Evolutionary conservation across 2,113 vertebrate genomes (phyloP), one percentile per base, ranked within the genome.

Genomic region (Addax nasomaculatus): DNA sequence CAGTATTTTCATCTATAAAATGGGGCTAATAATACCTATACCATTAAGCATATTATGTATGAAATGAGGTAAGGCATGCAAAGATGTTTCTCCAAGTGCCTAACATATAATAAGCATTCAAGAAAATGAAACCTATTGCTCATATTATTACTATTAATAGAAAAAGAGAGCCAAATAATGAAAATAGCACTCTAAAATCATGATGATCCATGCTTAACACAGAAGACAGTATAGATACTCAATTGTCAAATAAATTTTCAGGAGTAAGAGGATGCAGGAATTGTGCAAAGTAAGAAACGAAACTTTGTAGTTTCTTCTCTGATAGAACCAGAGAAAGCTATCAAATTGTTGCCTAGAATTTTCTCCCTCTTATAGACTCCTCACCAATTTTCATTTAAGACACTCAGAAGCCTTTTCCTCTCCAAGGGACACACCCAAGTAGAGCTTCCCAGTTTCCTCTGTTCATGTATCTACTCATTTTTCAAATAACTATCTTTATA

Each of bases 1-100:
- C 85, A 78, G 29, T 70, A 85, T 96, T n/a, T n/a, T 93, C 36
- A 60, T 83, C 49, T 89, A 89, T 60, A 81, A 90, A 90, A 84
- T 19, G 14, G 8, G 76, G 14, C 39, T 76, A 76, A 76, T 76
- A 76, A 91, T n/a, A 95, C 36, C 67, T 85, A 57, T 11, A 88
- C 7, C 8, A 91, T 89, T 67, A 78, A 92, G 13, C 0, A 7
- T 91, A 93, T 39, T 43, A 86, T 57, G 27, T 79, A 47, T 86
- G 93, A n/a, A 95, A 87, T 84, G 29, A 95, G 21, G 10, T 86
- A 94, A 95, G 30, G 5, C 70, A 96, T 73, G 2, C 62, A 92
- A 96, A 94, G 7, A 81, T 29, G 4, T 5, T 64, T 93, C 33
- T 81, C 27, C n/a, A 90, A 96, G 3, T 51, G 47, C 30, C 16